Conservation (phyloP, 2,113 vertebrate species). For the Chamaea fasciata region DNA sequence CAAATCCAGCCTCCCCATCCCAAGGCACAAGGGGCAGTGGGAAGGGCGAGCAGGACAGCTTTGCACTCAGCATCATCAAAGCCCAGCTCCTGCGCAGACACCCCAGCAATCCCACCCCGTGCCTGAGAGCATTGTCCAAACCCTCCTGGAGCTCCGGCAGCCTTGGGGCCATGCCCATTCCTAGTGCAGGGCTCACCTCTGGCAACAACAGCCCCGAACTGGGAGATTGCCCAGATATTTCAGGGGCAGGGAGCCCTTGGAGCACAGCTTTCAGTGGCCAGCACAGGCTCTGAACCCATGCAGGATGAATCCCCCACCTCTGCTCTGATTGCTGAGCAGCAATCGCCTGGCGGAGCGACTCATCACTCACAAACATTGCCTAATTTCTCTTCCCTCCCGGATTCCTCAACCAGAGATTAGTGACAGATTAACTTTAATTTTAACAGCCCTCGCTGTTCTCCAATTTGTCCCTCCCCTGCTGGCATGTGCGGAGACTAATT, state of each 20-base stretch:
- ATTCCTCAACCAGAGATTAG: conserved; percentile 30
- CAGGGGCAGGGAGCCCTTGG: background rate
- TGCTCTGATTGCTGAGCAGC: background rate
- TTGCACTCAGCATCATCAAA: background rate
- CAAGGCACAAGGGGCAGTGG: background rate
- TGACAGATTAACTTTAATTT: conserved; percentile 62
- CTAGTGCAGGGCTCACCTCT: background rate
- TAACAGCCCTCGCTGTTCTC: conserved; percentile 41
- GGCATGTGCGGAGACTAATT: conserved; percentile 50
- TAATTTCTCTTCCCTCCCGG: background rate
- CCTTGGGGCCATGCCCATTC: background rate
- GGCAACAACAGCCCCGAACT: background rate
- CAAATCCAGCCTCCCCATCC: background rate
- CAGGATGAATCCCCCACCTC: background rate
- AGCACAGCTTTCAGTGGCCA: background rate
- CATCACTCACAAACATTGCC: background rate
- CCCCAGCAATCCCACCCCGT: background rate
- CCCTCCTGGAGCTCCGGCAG: background rate
- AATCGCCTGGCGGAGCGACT: background rate
- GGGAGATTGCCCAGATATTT: background rate
- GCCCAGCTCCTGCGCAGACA: background rate
- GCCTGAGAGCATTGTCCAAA: background rate
- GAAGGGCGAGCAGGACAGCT: background rate
- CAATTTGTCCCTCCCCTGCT: conserved; percentile 49
- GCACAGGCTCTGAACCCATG: background rate